Percentiles rank a stretch among this genome's conserved stretches.
These are phyloP conservation scores for Sciaenops ocellatus DNA, from an alignment of 2,797 vertebrate genomes.

Conservation along the genomic window DNA sequence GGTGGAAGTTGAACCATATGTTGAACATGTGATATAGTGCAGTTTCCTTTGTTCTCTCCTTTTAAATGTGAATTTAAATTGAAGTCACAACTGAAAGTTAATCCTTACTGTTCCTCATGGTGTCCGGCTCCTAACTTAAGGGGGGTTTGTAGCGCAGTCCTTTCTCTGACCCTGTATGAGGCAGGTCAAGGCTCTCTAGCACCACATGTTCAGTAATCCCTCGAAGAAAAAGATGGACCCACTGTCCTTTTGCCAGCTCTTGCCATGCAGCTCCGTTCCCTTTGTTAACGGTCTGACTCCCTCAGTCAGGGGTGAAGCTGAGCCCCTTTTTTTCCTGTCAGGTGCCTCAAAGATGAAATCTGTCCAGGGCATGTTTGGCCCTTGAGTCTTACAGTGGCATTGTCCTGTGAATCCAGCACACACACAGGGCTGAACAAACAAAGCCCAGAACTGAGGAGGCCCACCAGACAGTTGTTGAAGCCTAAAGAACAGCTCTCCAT, in stretches of 20 bases:
- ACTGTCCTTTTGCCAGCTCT: conserved; percentile 78
- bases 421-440: conserved; percentile 79
- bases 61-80: conserved; percentile 66
- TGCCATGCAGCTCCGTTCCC: conserved; percentile 71
- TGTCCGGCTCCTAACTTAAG: conserved; percentile 55
- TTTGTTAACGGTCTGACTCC: conserved; percentile 73
- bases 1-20: conserved; percentile 64
- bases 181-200: conserved; percentile 65
- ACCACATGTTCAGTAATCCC: conserved; percentile 80
- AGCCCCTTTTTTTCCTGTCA: conserved; percentile 73
- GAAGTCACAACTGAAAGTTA: conserved; percentile 59
- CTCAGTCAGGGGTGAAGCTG: conserved; percentile 74
- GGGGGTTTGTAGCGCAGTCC: conserved; percentile 32
- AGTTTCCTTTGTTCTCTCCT: conserved; percentile 53
- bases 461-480: conserved; percentile 65
- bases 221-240: conserved; percentile 74
- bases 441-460: conserved; percentile 69
- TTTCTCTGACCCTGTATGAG: conserved; percentile 71
- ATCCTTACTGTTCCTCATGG: conserved; percentile 65
- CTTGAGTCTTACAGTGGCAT: conserved; percentile 78
- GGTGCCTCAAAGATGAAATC: conserved; percentile 79
- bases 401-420: conserved; percentile 75
- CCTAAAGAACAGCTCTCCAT: conserved; percentile 68
- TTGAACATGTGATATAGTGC: conserved; percentile 48
- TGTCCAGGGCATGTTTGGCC: conserved; percentile 73